A percentile compares a stretch with the other conserved stretches of the same genome.
phyloP scores from a whole-genome alignment of 2,888 invertebrate species.

The Nebria salina region DNA sequence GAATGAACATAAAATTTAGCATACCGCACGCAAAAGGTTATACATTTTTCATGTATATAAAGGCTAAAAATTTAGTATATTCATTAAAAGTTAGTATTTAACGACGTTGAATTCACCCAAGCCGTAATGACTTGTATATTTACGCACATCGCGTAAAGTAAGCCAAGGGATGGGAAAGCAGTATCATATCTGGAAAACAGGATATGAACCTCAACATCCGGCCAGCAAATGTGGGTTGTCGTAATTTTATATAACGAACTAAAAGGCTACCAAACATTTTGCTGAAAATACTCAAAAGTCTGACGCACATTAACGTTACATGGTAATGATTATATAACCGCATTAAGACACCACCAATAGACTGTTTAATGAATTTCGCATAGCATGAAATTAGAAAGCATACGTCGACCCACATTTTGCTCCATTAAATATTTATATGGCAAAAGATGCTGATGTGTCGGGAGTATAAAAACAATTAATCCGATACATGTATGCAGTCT shows the following conservation, averaged over 20 bases:
- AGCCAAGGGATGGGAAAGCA: neutral
- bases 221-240: conserved; percentile 9
- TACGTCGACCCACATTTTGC: too few species aligned
- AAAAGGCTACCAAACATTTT: conserved; percentile 3
- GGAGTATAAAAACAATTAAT: too few species aligned
- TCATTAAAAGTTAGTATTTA: conserved; percentile 28
- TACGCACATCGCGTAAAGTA: neutral
- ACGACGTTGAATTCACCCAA: neutral
- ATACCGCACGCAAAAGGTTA: neutral
- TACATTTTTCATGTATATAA: neutral
- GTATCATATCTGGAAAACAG: conserved; percentile 34
- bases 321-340: neutral
- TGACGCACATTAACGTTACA: neutral
- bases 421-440: too few species aligned
- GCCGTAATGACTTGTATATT: neutral
- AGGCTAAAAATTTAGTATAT: conserved; percentile 21
- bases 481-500: too few species aligned
- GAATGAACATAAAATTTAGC: too few species aligned
- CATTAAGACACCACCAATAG: too few species aligned
- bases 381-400: too few species aligned
- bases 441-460: too few species aligned
- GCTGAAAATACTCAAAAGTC: conserved; percentile 7
- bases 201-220: conserved; percentile 30
- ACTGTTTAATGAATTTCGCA: too few species aligned
- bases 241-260: conserved; percentile 29